These are phyloP conservation scores for Heterodera carotae DNA, from an alignment of 1,140 invertebrate genomes.

Conservation along the genomic window DNA sequence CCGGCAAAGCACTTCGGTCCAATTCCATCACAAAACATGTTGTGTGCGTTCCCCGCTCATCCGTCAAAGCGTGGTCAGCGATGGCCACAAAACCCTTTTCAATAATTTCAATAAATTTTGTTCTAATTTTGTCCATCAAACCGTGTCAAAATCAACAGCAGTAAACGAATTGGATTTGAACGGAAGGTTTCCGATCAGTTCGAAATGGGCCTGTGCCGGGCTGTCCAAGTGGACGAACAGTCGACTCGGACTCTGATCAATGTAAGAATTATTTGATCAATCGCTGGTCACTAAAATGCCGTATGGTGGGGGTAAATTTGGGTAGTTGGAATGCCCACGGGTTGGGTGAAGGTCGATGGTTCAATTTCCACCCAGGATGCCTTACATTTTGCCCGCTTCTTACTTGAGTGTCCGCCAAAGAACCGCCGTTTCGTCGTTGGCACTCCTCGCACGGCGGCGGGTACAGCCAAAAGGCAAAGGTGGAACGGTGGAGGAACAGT, in stretches of 20 bases:
- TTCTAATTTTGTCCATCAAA: slow-evolving; percentile 29
- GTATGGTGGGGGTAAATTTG: too few relatives aligned
- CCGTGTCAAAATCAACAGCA: slow-evolving; percentile 62
- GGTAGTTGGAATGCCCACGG: too few relatives aligned
- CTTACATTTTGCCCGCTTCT: too few relatives aligned
- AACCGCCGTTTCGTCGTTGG: slow-evolving; percentile 52
- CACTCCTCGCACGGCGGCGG: slow-evolving; percentile 65
- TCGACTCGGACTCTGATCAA: slow-evolving; percentile 52
- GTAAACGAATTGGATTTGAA: slow-evolving; percentile 65
- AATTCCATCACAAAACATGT: slow-evolving; percentile 63
- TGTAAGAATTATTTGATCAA: too few relatives aligned
- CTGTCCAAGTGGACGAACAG: slow-evolving; percentile 51
- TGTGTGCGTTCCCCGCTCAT: slow-evolving; percentile 53
- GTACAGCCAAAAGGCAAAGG: slow-evolving; percentile 49
- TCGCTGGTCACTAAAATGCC: too few relatives aligned
- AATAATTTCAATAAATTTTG: slow-evolving; percentile 11
- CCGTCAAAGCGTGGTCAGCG: slow-evolving; percentile 61
- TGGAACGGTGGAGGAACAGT: slow-evolving; percentile 40
- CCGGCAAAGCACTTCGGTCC: slow-evolving; percentile 51
- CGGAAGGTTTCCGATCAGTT: slow-evolving; percentile 59
- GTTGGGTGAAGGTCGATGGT: too few relatives aligned
- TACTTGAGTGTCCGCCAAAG: slow-evolving; percentile 34
- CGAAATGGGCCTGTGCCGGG: slow-evolving; percentile 58
- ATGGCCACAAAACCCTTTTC: slow-evolving; percentile 62
- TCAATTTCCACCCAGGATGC: too few relatives aligned